Base-by-base conservation (phyloP, 2,797 vertebrate genomes). In the Chaenodraco wilsoni region DNA sequence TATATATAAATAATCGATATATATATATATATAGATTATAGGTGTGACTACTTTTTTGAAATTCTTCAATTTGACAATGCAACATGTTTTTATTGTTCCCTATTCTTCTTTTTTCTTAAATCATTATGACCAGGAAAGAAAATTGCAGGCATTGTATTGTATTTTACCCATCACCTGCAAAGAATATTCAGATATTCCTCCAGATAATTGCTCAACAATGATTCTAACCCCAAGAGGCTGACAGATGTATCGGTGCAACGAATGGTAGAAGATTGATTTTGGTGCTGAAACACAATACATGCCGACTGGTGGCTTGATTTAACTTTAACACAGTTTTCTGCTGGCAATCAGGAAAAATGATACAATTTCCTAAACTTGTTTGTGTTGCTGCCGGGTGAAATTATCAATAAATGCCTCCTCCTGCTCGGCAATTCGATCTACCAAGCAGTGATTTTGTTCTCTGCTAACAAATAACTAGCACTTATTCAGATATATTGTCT, bases 191-290 rank as follows among this genome's bases (percentile, higher is more conserved):
- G 37, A 75, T 51, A 57, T 10, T 52, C 11, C 48, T 58, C 31
- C 37, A 56, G 33, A 54, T 46, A 27, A 45, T 31, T 69, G 54
- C 33, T 12, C 1, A 58, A 40, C 31, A 66, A 49, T 51, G 59
- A 61, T 69, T 50, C 15, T 51, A 48, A 65, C 19, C 15, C 67
- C 23, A 55, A 21, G 14, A 56, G 15, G 19, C 4, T 2, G 0
- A 37, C 15, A 45, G 43, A 3, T 71, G 37, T n/a, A 33, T 71
- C 40, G 33, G 17, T 59, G 33, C 12, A 37, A 44, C 19, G 16
- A 15, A 45, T 52, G 19, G 7, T 78, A 5, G 14, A 55, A 12
- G 5, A 57, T 59, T 68, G 60, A 76, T 74, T 73, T 58, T 78
- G 45, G 55, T 57, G 27, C 11, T 64, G 54, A 57, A 78, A 76